A percentile compares a stretch with the other conserved stretches of the same genome.
Evolutionary conservation across 2,113 vertebrate species (phyloP).

Genomic region (Pelodiscus sinensis): DNA sequence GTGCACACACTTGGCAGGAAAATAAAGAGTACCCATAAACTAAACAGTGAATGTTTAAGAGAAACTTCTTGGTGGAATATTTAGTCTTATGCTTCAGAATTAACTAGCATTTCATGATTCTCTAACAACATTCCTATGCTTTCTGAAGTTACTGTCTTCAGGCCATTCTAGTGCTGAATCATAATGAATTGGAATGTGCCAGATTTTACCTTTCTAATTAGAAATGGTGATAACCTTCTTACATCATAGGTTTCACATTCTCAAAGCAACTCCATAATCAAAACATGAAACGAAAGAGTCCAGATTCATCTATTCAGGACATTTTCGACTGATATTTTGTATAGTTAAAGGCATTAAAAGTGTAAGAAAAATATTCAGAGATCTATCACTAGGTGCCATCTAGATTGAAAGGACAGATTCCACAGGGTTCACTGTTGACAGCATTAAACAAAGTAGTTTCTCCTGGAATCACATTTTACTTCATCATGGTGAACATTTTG

Average conservation of each 20-base stretch:
- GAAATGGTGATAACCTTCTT: background rate
- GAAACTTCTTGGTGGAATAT: background rate
- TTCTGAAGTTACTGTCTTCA: background rate
- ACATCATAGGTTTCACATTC: background rate
- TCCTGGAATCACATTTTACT: slow-evolving; percentile 50
- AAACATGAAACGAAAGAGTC: background rate
- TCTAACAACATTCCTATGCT: background rate
- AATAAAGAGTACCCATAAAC: background rate
- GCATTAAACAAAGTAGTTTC: slow-evolving; percentile 24
- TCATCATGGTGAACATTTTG: background rate
- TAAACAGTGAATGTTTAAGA: background rate
- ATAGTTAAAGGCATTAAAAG: slow-evolving; percentile 17
- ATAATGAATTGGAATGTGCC: background rate
- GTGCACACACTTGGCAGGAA: background rate
- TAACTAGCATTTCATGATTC: background rate
- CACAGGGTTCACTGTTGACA: slow-evolving; percentile 21
- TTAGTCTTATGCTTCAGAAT: background rate
- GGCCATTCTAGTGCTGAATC: background rate
- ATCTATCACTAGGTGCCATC: slow-evolving; percentile 40
- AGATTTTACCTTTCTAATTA: background rate
- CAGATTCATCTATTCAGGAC: slow-evolving; percentile 9
- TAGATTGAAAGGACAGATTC: slow-evolving; percentile 19
- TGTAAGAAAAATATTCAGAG: slow-evolving; percentile 34
- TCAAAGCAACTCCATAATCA: background rate
- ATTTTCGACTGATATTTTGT: slow-evolving; percentile 5